Base-by-base conservation (phyloP, 1,140 invertebrate species). In the Callitettix versicolor region DNA sequence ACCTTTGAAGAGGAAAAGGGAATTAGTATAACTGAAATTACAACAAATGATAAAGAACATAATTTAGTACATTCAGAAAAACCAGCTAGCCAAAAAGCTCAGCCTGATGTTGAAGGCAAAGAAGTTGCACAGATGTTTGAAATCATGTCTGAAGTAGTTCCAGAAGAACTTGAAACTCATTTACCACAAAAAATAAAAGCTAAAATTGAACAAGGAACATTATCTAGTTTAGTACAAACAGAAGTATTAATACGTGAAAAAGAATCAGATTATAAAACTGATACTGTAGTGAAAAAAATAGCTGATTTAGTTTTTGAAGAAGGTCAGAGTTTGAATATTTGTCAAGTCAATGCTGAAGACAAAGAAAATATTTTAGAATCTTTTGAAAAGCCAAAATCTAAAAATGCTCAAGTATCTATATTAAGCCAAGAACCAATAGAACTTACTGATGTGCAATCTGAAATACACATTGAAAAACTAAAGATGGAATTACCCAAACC, bases 241-340 rank as follows among this genome's bases (percentile, higher is more conserved):
- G 71, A 77, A 66, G 66, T 70, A 21, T 56, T 73, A 26, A 58
- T 70, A 34, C 69, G 73, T 1, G 77, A 79, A 63, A 71, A 71
- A 50, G 77, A 79, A 67, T 65, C 64, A 40, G 58, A 65, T 42
- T 72, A 79, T 43, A 60, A 62, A 34, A 30, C 21, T 26, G 21
- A n/a, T 3, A 2, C 1, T 3, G 5, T 48, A 30, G 26, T 62
- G 69, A 17, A 58, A 57, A 53, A 68, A 56, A 56, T 59, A 36
- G 64, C 66, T 22, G 63, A 67, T 36, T 56, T 70, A 51, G 61
- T 65, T 7, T 59, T 67, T 53, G 62, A 63, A 59, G 58, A 62
- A 56, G 62, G 54, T 36, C 53, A 65, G 57, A 50, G 65, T 34
- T 44, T 64, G 43, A 59, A 55, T 38, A 49, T 64, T 14, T 51